Evolutionary conservation across 1,140 invertebrate genomes (phyloP).

Genomic region (Drosophila nikananu): DNA sequence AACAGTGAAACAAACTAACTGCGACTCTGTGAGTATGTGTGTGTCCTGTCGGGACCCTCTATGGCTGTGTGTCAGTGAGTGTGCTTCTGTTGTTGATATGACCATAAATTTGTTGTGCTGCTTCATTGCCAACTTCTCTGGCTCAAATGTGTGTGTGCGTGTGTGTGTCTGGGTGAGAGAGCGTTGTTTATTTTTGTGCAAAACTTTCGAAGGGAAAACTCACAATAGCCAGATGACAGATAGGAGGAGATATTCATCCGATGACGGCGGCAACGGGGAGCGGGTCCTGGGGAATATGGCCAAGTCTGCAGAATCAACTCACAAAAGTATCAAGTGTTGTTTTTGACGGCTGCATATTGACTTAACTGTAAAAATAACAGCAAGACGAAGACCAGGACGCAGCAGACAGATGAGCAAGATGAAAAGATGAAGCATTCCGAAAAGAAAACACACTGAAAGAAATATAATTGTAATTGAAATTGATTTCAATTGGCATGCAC

Average conservation of each 20-base stretch:
- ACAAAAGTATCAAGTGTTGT: constrained; percentile 83
- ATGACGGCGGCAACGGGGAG: constrained; percentile 4
- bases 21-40: constrained; percentile 4
- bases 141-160: constrained; percentile 7
- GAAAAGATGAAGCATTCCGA: constrained; percentile 43
- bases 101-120: constrained; percentile 73
- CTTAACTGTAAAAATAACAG: constrained; percentile 80
- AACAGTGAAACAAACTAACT: constrained; percentile 53
- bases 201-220: constrained; percentile 75
- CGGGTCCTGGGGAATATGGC: constrained; percentile 6
- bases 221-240: constrained; percentile 74
- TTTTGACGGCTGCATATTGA: constrained; percentile 84
- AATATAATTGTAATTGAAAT: neutral
- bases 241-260: constrained; percentile 12
- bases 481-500: neutral
- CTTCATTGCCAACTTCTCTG: constrained; percentile 60
- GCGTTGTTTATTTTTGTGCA: constrained; percentile 55
- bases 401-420: constrained; percentile 57
- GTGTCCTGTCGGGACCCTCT: constrained; percentile 6
- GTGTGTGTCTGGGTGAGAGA: constrained; percentile 7
- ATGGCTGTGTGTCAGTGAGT: constrained; percentile 9
- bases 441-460: constrained; percentile 8
- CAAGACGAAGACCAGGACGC: constrained; percentile 40
- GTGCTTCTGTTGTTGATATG: constrained; percentile 64
- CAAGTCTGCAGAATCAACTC: constrained; percentile 61